These are phyloP conservation scores for Drosophila elegans DNA, from an alignment of 1,140 invertebrate species.

Conservation along the genomic window DNA sequence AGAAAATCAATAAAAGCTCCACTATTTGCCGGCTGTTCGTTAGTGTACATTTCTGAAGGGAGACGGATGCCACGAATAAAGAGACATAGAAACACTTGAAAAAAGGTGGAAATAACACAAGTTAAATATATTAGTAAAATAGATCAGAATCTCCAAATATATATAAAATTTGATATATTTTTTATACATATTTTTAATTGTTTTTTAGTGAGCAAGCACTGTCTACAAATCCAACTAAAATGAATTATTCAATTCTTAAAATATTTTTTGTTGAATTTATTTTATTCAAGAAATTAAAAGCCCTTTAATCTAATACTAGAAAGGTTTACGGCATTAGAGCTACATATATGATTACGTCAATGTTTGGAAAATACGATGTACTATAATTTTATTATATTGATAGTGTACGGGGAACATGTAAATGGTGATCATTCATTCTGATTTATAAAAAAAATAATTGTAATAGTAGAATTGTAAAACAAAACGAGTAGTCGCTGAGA, in stretches of 20 bases:
- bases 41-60: conserved; percentile 7
- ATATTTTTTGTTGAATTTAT: too few species aligned
- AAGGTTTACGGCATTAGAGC: neutral
- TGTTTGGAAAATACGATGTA: neutral
- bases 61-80: conserved; percentile 16
- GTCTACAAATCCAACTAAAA: too few species aligned
- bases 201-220: too few species aligned
- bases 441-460: neutral
- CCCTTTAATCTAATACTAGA: neutral
- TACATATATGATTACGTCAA: neutral
- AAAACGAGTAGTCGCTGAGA: neutral
- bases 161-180: too few species aligned
- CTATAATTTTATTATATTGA: neutral
- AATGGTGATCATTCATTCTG: neutral
- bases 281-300: neutral
- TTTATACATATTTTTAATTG: too few species aligned
- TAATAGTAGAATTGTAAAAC: neutral
- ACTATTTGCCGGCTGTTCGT: neutral
- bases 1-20: conserved; percentile 1
- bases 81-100: neutral
- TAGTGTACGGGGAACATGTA: neutral
- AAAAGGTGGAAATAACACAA: neutral
- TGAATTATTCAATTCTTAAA: too few species aligned
- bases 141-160: neutral
- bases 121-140: neutral